Percentiles rank a stretch among this genome's conserved stretches.
These are phyloP conservation scores for Acanthurus tractus DNA, from an alignment of 2,797 vertebrate genomes.

Conservation along the genomic window DNA sequence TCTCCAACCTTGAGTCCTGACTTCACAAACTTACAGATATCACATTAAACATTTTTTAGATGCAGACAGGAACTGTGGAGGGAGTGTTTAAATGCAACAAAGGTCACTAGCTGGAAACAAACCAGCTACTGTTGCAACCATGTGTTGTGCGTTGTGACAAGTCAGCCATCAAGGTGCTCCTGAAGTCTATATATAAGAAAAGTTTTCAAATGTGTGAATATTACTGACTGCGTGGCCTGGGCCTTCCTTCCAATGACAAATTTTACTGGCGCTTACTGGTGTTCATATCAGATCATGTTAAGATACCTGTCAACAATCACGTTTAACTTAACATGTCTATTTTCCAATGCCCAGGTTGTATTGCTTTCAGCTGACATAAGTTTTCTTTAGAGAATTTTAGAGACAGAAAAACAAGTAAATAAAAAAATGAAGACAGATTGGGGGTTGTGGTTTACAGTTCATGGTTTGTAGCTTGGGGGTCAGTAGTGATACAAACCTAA, in stretches of 20 bases:
- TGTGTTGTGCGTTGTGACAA: no score
- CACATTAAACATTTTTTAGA: no score
- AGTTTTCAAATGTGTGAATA: not conserved
- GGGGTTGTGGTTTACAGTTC: not conserved
- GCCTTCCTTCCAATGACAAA: not conserved
- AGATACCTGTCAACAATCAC: not conserved
- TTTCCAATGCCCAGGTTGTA: not conserved
- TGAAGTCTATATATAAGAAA: not conserved
- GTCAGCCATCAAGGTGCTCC: no score
- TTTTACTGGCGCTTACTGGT: not conserved
- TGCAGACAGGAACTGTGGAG: no score
- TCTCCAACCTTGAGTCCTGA: not conserved
- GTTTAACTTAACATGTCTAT: not conserved
- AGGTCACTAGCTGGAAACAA: no score
- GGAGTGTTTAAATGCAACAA: no score
- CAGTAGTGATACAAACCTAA: conserved; percentile 79
- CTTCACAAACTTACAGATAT: not conserved
- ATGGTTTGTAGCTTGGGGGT: not conserved
- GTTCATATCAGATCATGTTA: conserved; percentile 7
- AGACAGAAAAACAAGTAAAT: no score
- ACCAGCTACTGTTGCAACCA: no score
- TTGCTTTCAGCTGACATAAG: conserved; percentile 4
- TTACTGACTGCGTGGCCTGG: not conserved
- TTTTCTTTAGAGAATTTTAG: not conserved
- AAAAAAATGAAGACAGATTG: not conserved